These are phyloP conservation scores for Drosophila sucinea DNA, from an alignment of 1,140 invertebrate species.

Conservation along the genomic window DNA sequence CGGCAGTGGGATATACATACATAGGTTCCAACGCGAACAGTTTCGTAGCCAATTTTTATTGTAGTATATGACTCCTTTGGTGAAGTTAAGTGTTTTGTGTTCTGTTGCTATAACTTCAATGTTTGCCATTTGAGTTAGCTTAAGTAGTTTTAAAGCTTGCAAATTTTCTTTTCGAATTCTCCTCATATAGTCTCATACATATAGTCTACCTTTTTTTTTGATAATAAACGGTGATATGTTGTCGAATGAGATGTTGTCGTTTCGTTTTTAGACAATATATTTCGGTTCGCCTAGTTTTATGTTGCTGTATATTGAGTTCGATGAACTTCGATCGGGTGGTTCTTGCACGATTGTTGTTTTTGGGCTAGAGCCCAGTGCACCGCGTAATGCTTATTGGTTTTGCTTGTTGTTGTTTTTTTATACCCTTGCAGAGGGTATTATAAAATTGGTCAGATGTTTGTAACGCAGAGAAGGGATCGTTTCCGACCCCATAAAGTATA, in stretches of 20 bases:
- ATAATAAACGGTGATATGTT: not conserved
- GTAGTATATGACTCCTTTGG: not conserved
- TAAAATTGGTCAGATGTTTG: no score
- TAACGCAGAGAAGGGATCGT: no score
- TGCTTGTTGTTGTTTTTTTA: no score
- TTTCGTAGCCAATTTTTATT: constrained; percentile 1
- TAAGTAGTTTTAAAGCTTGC: not conserved
- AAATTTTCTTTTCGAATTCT: not conserved
- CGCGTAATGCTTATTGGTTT: no score
- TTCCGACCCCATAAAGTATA: no score
- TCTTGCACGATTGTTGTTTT: not conserved
- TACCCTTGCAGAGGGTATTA: no score
- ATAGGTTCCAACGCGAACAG: not conserved
- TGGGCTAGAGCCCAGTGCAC: no score
- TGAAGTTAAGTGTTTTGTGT: not conserved
- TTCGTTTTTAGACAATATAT: not conserved
- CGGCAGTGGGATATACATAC: not conserved
- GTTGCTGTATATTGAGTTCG: not conserved
- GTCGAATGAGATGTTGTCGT: not conserved
- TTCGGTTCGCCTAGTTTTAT: no score
- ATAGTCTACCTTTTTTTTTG: not conserved
- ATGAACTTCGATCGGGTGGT: constrained; percentile 23
- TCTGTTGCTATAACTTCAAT: not conserved
- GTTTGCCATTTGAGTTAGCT: not conserved
- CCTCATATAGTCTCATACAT: no score